Evolutionary conservation across 2,113 vertebrate genomes (phyloP).

Genomic region (Sula dactylatra): DNA sequence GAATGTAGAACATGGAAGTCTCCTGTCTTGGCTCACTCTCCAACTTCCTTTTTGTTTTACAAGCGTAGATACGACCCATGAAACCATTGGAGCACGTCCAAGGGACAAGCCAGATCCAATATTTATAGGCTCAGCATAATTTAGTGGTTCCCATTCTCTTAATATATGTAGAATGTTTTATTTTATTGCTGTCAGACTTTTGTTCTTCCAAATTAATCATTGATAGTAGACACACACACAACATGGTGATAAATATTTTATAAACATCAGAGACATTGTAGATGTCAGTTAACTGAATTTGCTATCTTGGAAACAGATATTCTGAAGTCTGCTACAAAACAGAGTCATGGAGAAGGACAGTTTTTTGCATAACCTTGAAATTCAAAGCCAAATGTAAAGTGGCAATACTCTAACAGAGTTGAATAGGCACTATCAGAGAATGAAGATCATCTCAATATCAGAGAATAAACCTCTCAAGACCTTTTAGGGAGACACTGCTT

Average conservation of each 20-base stretch:
- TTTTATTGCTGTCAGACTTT: not conserved
- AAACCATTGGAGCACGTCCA: not conserved
- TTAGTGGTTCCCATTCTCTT: not conserved
- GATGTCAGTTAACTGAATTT: not conserved
- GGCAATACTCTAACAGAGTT: not conserved
- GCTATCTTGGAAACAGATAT: not conserved
- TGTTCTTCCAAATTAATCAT: not conserved
- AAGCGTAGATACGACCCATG: not conserved
- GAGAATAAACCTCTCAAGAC: not conserved
- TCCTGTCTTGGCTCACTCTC: not conserved
- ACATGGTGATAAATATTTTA: not conserved
- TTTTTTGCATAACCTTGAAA: not conserved
- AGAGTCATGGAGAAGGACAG: not conserved
- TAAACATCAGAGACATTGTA: not conserved
- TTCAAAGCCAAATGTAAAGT: not conserved
- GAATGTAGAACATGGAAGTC: not conserved
- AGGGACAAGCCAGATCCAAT: not conserved
- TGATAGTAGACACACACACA: no score
- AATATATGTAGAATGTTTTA: not conserved
- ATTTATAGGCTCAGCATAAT: not conserved
- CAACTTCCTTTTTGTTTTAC: not conserved
- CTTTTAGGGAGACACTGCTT: not conserved
- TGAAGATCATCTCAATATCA: no score
- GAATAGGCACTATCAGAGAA: not conserved
- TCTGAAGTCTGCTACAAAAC: not conserved